Conservation (phyloP, 2,113 vertebrate genomes). For the Myotis yumanensis region DNA sequence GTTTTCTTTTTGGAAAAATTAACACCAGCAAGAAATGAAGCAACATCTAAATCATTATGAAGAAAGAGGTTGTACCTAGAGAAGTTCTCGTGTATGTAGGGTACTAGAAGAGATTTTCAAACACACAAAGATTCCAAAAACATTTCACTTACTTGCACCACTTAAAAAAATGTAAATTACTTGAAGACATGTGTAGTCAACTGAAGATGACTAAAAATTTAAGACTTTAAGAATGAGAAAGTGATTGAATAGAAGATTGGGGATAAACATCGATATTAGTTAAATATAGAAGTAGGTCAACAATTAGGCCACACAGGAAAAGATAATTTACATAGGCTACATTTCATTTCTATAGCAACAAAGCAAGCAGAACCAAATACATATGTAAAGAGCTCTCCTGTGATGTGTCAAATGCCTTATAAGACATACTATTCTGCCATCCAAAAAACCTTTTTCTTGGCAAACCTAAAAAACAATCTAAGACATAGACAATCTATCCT, state of each 20-base stretch:
- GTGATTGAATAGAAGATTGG: neutral
- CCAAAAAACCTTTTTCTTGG: neutral
- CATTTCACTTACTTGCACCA: neutral
- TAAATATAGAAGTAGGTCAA: slow-evolving; percentile 31
- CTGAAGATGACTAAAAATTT: neutral
- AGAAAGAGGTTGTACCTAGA: neutral
- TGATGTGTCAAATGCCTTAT: neutral
- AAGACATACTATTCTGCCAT: neutral
- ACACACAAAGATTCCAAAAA: neutral
- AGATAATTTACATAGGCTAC: neutral
- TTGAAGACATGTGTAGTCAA: neutral
- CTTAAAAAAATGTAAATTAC: neutral
- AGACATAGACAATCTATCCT: neutral
- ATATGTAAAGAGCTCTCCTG: neutral
- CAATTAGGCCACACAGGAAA: neutral
- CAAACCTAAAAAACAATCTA: neutral
- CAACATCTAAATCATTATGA: neutral
- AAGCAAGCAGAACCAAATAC: neutral
- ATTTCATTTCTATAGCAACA: neutral
- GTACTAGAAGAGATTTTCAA: neutral
- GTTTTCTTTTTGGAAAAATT: neutral
- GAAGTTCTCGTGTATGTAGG: neutral
- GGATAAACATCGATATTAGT: neutral
- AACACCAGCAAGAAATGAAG: neutral
- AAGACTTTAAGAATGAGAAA: neutral